Conservation (phyloP, 2,113 vertebrate species). For the Tychaedon coryphoeus region DNA sequence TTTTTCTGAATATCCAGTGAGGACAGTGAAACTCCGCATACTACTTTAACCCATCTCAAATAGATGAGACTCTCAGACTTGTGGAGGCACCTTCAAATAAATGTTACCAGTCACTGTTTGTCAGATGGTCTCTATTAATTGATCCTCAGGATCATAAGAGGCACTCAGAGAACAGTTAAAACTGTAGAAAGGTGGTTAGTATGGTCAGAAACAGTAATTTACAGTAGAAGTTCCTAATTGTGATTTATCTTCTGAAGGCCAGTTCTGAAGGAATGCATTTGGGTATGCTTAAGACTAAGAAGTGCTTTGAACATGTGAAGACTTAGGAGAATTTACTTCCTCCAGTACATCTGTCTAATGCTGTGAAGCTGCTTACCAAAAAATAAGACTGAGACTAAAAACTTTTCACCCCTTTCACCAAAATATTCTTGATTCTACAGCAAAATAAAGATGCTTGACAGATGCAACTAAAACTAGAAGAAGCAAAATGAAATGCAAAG, state of each 20-base stretch:
- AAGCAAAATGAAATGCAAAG: slow-evolving; percentile 30
- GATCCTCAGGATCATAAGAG: neutral
- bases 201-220: neutral
- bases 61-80: neutral
- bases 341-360: neutral
- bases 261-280: neutral
- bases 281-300: neutral
- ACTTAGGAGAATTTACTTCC: neutral
- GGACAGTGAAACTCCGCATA: neutral
- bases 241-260: neutral
- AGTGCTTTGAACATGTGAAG: neutral
- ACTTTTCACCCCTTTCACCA: neutral
- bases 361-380: neutral
- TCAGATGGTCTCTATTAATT: neutral
- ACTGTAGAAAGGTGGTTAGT: neutral
- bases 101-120: neutral
- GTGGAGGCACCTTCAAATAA: neutral
- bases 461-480: slow-evolving; percentile 25
- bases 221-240: neutral
- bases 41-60: neutral
- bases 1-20: neutral
- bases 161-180: neutral
- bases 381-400: neutral
- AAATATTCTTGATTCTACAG: neutral
- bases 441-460: slow-evolving; percentile 31